Percentiles rank a stretch among this genome's conserved stretches.
Evolutionary conservation across 2,888 invertebrate species (phyloP).

Genomic region (Apodemia zela): DNA sequence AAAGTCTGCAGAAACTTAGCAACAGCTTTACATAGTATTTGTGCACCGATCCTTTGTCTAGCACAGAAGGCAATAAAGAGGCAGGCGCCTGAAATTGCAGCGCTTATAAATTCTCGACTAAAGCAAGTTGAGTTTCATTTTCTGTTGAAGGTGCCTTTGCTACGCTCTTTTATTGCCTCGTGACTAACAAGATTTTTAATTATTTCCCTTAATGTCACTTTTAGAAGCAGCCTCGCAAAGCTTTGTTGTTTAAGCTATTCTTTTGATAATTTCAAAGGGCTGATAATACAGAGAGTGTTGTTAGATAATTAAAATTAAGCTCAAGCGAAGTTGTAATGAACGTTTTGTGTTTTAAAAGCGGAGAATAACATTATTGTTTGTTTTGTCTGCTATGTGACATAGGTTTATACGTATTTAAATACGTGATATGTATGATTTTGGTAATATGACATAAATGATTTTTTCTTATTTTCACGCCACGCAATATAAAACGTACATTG

Average conservation of each 20-base stretch:
- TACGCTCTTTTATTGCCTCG: slow-evolving; percentile 63
- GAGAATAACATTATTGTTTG: background rate
- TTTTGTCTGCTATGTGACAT: background rate
- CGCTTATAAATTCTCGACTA: slow-evolving; percentile 61
- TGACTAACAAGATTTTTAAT: slow-evolving; percentile 77
- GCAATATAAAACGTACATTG: too few relatives aligned
- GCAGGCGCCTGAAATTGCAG: slow-evolving; percentile 69
- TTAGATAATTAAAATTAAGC: slow-evolving; percentile 10
- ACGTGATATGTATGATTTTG: too few relatives aligned
- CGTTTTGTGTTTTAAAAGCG: background rate
- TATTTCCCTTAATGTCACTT: slow-evolving; percentile 76
- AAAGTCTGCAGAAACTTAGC: slow-evolving; percentile 8
- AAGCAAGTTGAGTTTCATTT: slow-evolving; percentile 58
- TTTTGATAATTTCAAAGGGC: slow-evolving; percentile 11
- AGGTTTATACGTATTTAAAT: too few relatives aligned
- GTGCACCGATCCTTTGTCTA: slow-evolving; percentile 47
- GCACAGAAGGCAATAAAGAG: slow-evolving; percentile 68
- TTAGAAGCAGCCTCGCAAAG: slow-evolving; percentile 40
- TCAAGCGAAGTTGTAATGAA: background rate
- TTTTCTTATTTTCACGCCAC: too few relatives aligned
- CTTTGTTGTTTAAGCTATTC: slow-evolving; percentile 24
- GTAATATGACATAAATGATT: too few relatives aligned
- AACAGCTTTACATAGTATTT: slow-evolving; percentile 1
- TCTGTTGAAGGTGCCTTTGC: slow-evolving; percentile 63
- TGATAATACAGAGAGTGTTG: background rate